Conservation (phyloP, 2,888 invertebrate genomes). For the Drosophila neonasuta region DNA sequence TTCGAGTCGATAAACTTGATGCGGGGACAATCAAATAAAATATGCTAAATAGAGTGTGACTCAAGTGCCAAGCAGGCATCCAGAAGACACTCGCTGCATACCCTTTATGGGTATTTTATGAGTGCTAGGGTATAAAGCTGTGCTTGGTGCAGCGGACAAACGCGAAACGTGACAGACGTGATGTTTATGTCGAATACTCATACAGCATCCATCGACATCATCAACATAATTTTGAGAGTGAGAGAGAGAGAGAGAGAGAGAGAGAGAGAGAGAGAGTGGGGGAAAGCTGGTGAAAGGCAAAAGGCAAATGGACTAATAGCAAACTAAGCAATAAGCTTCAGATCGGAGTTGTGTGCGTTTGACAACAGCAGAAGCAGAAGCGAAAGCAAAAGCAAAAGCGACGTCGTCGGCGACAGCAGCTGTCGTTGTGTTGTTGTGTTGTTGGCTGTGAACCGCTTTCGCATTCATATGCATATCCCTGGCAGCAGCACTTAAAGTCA, state of each 20-base stretch:
- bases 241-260: neutral
- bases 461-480: conserved; percentile 57
- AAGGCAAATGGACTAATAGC: conserved; percentile 60
- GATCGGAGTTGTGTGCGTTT: conserved; percentile 17
- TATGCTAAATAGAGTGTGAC: neutral
- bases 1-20: neutral
- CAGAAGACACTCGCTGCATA: neutral
- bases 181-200: conserved; percentile 59
- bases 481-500: conserved; percentile 47
- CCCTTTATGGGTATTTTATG: neutral
- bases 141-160: conserved; percentile 39
- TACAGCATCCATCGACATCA: conserved; percentile 33
- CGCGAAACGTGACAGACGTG: conserved; percentile 70
- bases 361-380: conserved; percentile 8
- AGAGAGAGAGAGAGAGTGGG: neutral
- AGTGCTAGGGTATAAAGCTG: conserved; percentile 1
- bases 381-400: conserved; percentile 9
- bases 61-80: neutral
- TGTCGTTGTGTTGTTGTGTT: conserved; percentile 5
- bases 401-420: conserved; percentile 8
- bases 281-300: neutral
- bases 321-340: conserved; percentile 54
- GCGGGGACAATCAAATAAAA: neutral
- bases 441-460: conserved; percentile 25
- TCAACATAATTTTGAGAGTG: conserved; percentile 37